Conservation (phyloP, 2,113 vertebrate genomes). For the Ramphastos sulfuratus region DNA sequence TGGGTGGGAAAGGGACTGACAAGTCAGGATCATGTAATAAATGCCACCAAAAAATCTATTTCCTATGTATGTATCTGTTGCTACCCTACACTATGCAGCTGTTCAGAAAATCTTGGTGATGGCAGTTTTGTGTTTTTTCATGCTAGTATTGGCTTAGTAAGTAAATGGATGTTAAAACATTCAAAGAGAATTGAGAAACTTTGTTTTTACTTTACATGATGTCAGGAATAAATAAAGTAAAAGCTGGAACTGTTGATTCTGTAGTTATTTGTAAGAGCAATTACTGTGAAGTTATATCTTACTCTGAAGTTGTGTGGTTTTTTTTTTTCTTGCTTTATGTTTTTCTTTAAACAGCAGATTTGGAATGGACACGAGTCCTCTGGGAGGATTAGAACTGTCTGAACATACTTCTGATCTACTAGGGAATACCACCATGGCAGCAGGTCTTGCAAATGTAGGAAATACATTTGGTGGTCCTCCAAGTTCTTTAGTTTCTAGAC, state of each 20-base stretch:
- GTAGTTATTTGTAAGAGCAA: background rate
- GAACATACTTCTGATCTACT: conserved; percentile 71
- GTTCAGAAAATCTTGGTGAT: background rate
- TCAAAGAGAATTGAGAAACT: background rate
- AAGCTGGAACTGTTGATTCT: background rate
- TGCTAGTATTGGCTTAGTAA: background rate
- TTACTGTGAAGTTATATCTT: background rate
- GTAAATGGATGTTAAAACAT: background rate
- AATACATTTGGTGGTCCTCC: conserved; percentile 78
- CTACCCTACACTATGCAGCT: background rate
- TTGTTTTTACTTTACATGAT: background rate
- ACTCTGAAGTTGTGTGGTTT: conserved; percentile 35
- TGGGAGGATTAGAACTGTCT: conserved; percentile 80
- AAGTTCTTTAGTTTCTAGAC: conserved; percentile 76
- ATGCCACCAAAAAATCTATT: background rate
- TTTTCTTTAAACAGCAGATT: conserved; percentile 64
- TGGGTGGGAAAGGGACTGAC: background rate
- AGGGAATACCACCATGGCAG: conserved; percentile 84
- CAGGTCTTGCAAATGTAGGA: conserved; percentile 85
- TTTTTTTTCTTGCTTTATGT: conserved; percentile 56
- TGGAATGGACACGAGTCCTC: conserved; percentile 86
- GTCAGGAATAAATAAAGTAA: background rate
- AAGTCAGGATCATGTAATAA: background rate
- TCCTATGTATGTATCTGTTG: background rate
- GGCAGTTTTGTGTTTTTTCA: background rate